Conservation (phyloP, 2,888 invertebrate species). For the Cryptosula pallasiana region DNA sequence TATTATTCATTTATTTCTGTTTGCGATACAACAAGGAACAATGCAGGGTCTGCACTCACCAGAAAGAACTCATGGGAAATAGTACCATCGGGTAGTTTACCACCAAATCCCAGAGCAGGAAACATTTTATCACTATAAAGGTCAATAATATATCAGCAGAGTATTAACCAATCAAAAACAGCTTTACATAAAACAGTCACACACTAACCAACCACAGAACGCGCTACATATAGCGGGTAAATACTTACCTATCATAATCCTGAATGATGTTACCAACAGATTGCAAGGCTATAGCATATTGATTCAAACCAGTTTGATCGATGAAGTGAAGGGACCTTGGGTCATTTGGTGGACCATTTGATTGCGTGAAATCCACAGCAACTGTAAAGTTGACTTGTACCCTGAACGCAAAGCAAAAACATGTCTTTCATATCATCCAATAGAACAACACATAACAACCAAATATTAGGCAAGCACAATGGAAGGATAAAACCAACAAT, state of each 20-base stretch:
- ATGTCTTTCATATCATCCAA: too few relatives aligned
- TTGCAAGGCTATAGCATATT: constrained; percentile 55
- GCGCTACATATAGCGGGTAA: background rate
- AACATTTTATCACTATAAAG: constrained; percentile 53
- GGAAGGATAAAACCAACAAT: too few relatives aligned
- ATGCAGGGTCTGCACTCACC: too few relatives aligned
- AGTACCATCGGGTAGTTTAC: constrained; percentile 48
- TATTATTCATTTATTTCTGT: too few relatives aligned
- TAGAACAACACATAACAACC: too few relatives aligned
- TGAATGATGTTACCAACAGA: constrained; percentile 55
- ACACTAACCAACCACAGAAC: background rate
- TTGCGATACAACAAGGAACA: too few relatives aligned
- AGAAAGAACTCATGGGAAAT: constrained; percentile 29
- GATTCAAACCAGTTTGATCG: constrained; percentile 53
- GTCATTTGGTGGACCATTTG: constrained; percentile 53
- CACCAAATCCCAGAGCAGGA: constrained; percentile 55
- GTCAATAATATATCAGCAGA: background rate
- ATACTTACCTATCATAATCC: constrained; percentile 53
- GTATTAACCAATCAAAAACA: background rate
- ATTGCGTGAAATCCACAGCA: constrained; percentile 56
- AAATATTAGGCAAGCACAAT: too few relatives aligned
- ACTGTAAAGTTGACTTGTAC: constrained; percentile 56
- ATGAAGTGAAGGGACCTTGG: constrained; percentile 56
- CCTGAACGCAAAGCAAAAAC: too few relatives aligned
- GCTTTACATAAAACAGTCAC: background rate